Percentiles rank a stretch among this genome's conserved stretches.
Conservation (phyloP, 2,888 invertebrate genomes). For the Leucoptera coffeella region DNA sequence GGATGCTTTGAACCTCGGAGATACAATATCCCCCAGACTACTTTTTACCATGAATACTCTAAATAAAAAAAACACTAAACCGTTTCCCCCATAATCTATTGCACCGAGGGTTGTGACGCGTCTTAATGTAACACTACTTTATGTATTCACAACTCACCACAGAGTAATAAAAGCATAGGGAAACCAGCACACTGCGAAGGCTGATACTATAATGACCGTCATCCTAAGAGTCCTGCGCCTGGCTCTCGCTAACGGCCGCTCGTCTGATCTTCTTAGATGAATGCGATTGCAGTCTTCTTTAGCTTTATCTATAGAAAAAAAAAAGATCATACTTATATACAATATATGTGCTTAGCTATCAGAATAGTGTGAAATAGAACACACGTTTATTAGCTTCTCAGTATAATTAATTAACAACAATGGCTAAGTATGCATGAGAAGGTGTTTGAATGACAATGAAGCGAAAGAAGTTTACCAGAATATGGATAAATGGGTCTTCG, state of each 20-base stretch:
- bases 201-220: slow-evolving; percentile 71
- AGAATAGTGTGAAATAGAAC: background rate
- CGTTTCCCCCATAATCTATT: too few relatives aligned
- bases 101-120: too few relatives aligned
- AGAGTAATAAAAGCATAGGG: slow-evolving; percentile 71
- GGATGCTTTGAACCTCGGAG: too few relatives aligned
- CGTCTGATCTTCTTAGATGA: slow-evolving; percentile 59
- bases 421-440: too few relatives aligned
- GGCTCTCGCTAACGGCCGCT: slow-evolving; percentile 63
- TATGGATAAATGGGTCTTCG: background rate
- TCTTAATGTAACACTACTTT: too few relatives aligned
- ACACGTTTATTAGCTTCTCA: too few relatives aligned
- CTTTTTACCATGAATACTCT: too few relatives aligned
- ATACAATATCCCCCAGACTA: too few relatives aligned
- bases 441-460: too few relatives aligned
- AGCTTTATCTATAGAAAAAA: background rate
- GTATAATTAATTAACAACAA: background rate
- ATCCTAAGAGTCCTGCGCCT: slow-evolving; percentile 64
- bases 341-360: background rate
- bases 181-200: slow-evolving; percentile 72
- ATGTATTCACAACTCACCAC: slow-evolving; percentile 58
- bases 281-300: slow-evolving; percentile 30
- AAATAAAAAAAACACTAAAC: too few relatives aligned
- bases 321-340: background rate
- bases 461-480: too few relatives aligned